phyloP scores from a whole-genome alignment of 35 echinoderm and acorn worm genomes.

The Anneissia japonica region DNA sequence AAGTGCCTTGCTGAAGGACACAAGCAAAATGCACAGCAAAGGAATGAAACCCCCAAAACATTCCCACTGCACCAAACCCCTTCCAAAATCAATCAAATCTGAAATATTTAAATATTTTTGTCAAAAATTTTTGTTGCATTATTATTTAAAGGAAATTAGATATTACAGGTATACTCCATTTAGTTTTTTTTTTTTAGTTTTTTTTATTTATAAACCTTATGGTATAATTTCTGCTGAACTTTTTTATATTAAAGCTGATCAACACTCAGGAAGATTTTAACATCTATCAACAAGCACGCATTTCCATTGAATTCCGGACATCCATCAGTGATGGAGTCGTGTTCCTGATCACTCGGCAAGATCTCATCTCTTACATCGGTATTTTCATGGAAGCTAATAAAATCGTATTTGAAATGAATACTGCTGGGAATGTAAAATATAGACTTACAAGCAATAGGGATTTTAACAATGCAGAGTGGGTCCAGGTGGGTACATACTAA shows the following conservation, averaged over 20 bases:
- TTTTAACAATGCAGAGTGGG: constrained; percentile 75
- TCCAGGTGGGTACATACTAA: constrained; percentile 80
- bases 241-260: neutral
- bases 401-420: constrained; percentile 80
- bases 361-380: constrained; percentile 84
- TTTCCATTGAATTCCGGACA: constrained; percentile 75
- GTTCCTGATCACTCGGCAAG: constrained; percentile 48
- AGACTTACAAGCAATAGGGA: constrained; percentile 17
- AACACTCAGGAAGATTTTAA: constrained; percentile 45
- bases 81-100: too few relatives aligned
- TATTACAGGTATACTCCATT: neutral
- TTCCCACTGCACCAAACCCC: too few relatives aligned
- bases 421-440: constrained; percentile 71
- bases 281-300: constrained; percentile 14
- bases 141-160: neutral
- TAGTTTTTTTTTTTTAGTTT: too few relatives aligned
- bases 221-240: neutral
- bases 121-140: neutral
- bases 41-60: too few relatives aligned
- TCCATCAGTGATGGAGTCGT: constrained; percentile 52
- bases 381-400: constrained; percentile 56
- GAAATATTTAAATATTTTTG: too few relatives aligned
- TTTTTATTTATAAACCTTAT: neutral
- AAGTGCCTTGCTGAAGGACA: too few relatives aligned
- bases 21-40: too few relatives aligned